phyloP scores from a whole-genome alignment of 2,113 vertebrate genomes.

The Xenus cinereus region DNA sequence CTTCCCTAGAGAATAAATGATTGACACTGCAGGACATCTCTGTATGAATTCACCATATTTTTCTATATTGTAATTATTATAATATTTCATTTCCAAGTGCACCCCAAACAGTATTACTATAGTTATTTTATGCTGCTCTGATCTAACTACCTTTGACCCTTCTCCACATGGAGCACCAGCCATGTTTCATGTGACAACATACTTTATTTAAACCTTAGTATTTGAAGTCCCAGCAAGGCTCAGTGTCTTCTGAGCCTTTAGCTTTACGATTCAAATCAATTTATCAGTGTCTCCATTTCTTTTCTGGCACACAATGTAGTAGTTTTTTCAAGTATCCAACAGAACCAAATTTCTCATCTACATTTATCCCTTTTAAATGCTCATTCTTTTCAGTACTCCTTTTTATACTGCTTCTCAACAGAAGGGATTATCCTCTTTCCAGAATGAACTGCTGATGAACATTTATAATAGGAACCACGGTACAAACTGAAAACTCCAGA shows the following conservation, averaged over 20 bases:
- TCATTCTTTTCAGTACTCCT: not conserved
- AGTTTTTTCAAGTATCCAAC: not conserved
- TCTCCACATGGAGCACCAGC: accelerated
- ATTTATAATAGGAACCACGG: not conserved
- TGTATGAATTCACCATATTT: not conserved
- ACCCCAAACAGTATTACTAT: not conserved
- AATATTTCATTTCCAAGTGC: not conserved
- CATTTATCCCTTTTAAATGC: not conserved
- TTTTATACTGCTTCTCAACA: not conserved
- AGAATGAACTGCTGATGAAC: not conserved
- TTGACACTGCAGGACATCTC: accelerated
- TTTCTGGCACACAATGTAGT: not conserved
- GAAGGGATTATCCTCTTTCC: not conserved
- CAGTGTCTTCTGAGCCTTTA: not conserved
- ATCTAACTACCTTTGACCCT: not conserved
- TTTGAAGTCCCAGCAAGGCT: not conserved
- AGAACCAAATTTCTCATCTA: not conserved
- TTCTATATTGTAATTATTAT: not conserved
- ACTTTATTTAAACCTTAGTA: not conserved
- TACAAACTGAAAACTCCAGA: not conserved
- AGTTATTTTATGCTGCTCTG: not conserved
- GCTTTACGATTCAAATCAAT: not conserved
- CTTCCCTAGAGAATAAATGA: not conserved
- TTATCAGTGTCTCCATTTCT: not conserved
- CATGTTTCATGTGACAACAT: not conserved